These are phyloP conservation scores for Monochamus alternatus DNA, from an alignment of 2,888 invertebrate species.

Conservation along the genomic window DNA sequence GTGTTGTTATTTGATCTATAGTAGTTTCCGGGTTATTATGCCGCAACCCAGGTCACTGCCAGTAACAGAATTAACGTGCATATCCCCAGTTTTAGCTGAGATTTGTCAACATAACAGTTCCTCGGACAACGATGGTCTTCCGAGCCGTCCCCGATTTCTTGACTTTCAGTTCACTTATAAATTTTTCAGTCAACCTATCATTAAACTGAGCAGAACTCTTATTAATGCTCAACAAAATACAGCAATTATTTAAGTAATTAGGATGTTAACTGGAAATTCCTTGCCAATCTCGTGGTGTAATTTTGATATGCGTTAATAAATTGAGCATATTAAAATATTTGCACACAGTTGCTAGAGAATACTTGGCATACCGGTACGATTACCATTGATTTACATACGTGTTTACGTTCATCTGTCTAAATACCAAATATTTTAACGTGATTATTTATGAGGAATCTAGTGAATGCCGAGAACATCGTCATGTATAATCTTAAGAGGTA, in stretches of 20 bases:
- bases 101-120: too few species aligned
- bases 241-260: not conserved
- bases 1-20: too few species aligned
- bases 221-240: too few species aligned
- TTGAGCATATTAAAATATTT: conserved; percentile 44
- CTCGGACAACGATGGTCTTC: too few species aligned
- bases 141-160: too few species aligned
- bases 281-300: conserved; percentile 23
- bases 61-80: too few species aligned
- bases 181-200: too few species aligned
- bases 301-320: conserved; percentile 39
- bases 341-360: conserved; percentile 44
- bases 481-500: conserved; percentile 24
- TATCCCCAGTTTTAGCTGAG: too few species aligned
- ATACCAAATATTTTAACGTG: conserved; percentile 29
- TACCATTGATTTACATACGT: conserved; percentile 50
- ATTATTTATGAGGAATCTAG: conserved; percentile 27
- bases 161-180: too few species aligned
- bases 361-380: conserved; percentile 48
- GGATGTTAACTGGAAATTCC: conserved; percentile 21
- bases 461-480: conserved; percentile 11
- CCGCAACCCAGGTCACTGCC: too few species aligned
- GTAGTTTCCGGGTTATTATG: too few species aligned
- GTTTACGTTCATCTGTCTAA: conserved; percentile 43
- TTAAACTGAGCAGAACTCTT: too few species aligned